Conservation (phyloP, 2,888 invertebrate genomes). For the Coelogynopora nodosa region DNA sequence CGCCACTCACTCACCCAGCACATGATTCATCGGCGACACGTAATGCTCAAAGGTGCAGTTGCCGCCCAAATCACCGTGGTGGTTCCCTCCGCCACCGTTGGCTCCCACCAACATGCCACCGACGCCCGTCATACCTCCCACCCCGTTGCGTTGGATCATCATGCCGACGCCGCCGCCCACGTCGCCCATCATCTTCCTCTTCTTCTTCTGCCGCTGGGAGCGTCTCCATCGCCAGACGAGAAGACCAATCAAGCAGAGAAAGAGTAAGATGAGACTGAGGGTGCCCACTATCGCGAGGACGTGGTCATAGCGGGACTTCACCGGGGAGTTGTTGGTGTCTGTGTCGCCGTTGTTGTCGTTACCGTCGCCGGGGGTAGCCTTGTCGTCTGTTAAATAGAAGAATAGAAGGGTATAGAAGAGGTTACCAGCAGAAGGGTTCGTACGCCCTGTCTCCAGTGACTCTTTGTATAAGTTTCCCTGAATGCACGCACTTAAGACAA, state of each 20-base stretch:
- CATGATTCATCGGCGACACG: neutral
- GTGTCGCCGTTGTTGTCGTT: too few species aligned
- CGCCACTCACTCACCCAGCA: neutral
- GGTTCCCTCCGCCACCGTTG: neutral
- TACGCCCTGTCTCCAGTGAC: too few species aligned
- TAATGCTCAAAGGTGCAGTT: neutral
- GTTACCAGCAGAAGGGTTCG: too few species aligned
- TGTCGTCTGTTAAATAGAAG: too few species aligned
- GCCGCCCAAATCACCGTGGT: neutral
- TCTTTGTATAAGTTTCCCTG: too few species aligned
- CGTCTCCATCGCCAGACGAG: neutral
- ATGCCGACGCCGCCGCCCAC: neutral
- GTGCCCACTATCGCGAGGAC: neutral
- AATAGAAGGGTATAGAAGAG: too few species aligned
- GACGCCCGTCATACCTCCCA: neutral
- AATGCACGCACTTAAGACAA: too few species aligned
- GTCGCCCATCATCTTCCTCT: neutral
- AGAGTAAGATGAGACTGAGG: neutral
- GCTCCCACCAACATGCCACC: neutral
- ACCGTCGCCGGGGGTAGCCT: too few species aligned
- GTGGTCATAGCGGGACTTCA: neutral
- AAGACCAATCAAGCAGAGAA: neutral
- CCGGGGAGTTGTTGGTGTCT: too few species aligned
- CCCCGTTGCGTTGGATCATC: neutral
- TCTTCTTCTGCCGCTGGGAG: slow-evolving; percentile 6